Evolutionary conservation across 1,140 invertebrate genomes (phyloP).

Genomic region (Macrostomum lignano): DNA sequence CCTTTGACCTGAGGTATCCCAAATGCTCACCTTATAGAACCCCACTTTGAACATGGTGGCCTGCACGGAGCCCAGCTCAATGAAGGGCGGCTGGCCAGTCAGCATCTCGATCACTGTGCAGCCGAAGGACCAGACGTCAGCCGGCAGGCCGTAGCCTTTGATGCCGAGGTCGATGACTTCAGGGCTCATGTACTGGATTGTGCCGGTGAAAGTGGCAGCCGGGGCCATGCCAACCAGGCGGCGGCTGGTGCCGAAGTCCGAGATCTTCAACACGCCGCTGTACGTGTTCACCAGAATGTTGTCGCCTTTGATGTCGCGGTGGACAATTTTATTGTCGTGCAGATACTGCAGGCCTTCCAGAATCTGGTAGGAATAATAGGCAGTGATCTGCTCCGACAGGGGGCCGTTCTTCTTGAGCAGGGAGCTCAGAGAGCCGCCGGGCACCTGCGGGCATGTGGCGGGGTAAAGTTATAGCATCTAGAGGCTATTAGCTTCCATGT

Average conservation of each 20-base stretch:
- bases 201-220: slow-evolving; percentile 40
- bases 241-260: slow-evolving; percentile 95
- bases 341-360: slow-evolving; percentile 86
- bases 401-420: slow-evolving; percentile 2
- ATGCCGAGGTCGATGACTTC: slow-evolving; percentile 95
- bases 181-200: slow-evolving; percentile 91
- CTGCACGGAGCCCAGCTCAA: no score
- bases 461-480: no score
- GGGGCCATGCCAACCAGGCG: slow-evolving; percentile 66
- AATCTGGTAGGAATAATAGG: slow-evolving; percentile 87
- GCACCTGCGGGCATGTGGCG: no score
- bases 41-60: no score
- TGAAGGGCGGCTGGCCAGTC: slow-evolving; percentile 86
- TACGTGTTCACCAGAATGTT: slow-evolving; percentile 88
- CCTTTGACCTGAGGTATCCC: no score
- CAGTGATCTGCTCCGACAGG: slow-evolving; percentile 53
- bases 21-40: no score
- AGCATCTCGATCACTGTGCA: slow-evolving; percentile 98
- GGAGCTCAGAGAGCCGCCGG: neutral
- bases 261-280: slow-evolving; percentile 90
- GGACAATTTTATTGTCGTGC: slow-evolving; percentile 93
- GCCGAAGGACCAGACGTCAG: slow-evolving; percentile 80
- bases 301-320: slow-evolving; percentile 55
- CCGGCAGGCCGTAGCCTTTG: slow-evolving; percentile 80
- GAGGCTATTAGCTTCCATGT: no score